A percentile compares a stretch with the other conserved stretches of the same genome.
phyloP scores from a whole-genome alignment of 2,797 vertebrate genomes.

The Pangasius mekongensis region DNA sequence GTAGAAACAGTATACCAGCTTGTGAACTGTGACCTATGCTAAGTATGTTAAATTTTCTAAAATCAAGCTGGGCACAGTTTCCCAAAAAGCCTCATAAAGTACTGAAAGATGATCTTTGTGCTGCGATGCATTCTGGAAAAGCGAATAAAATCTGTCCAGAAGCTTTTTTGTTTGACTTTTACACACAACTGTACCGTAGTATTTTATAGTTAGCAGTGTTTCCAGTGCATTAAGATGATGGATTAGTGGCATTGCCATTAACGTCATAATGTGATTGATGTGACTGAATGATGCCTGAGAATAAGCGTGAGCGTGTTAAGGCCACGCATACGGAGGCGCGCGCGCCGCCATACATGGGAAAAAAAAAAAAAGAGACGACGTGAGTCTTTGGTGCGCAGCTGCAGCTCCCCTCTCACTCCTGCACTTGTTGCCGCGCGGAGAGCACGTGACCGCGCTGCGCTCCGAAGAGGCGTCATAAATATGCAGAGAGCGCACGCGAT shows the following conservation, averaged over 20 bases:
- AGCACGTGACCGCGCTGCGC: slow-evolving; percentile 72
- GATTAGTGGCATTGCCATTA: background rate
- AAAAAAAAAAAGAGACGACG: background rate
- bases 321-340: background rate
- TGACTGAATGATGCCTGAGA: background rate
- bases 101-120: background rate
- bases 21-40: background rate
- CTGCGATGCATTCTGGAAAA: background rate
- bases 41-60: background rate
- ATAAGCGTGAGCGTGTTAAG: background rate
- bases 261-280: background rate
- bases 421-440: slow-evolving; percentile 37
- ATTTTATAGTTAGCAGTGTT: background rate
- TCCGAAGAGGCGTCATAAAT: slow-evolving; percentile 75
- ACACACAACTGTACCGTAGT: background rate
- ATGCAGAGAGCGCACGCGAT: slow-evolving; percentile 55
- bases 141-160: background rate
- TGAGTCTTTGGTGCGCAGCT: slow-evolving; percentile 10
- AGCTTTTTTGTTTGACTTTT: background rate
- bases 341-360: no score
- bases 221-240: background rate
- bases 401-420: slow-evolving; percentile 28
- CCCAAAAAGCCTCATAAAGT: background rate
- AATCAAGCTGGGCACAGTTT: background rate
- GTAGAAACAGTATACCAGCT: background rate